A percentile compares a stretch with the other conserved stretches of the same genome.
Conservation (phyloP, 2,888 invertebrate species). For the Caprella mutica region DNA sequence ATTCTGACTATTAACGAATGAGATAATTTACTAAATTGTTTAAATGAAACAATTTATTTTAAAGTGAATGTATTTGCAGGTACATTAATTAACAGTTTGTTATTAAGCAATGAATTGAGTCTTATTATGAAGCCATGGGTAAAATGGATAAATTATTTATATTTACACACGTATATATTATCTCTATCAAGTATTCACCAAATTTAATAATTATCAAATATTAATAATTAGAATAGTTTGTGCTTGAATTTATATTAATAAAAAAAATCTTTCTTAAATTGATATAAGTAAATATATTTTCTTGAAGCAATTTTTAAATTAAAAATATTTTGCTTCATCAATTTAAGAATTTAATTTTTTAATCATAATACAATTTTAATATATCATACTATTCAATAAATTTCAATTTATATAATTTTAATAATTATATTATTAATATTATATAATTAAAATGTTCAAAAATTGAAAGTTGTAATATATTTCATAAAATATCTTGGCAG, state of each 20-base stretch:
- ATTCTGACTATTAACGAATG: no score
- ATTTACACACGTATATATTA: constrained; percentile 9
- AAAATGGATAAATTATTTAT: no score
- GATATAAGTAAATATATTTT: constrained; percentile 8
- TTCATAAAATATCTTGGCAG: background rate
- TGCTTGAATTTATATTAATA: background rate
- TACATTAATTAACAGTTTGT: no score
- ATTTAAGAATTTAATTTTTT: background rate
- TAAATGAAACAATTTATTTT: no score
- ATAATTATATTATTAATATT: background rate
- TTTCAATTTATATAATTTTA: background rate
- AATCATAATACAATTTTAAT: background rate
- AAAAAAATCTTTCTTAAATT: background rate
- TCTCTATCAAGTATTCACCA: background rate
- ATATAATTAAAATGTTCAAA: background rate
- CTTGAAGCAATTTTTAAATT: background rate
- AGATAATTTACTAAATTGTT: no score
- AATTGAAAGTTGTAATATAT: background rate
- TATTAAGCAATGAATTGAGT: no score
- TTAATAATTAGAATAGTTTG: constrained; percentile 7
- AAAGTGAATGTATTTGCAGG: no score
- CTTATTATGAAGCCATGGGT: no score
- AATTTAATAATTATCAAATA: constrained; percentile 1
- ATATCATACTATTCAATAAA: background rate
- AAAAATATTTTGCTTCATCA: background rate